A percentile compares a stretch with the other conserved stretches of the same genome.
phyloP scores from a whole-genome alignment of 2,797 vertebrate genomes.

The Ibycter americanus region DNA sequence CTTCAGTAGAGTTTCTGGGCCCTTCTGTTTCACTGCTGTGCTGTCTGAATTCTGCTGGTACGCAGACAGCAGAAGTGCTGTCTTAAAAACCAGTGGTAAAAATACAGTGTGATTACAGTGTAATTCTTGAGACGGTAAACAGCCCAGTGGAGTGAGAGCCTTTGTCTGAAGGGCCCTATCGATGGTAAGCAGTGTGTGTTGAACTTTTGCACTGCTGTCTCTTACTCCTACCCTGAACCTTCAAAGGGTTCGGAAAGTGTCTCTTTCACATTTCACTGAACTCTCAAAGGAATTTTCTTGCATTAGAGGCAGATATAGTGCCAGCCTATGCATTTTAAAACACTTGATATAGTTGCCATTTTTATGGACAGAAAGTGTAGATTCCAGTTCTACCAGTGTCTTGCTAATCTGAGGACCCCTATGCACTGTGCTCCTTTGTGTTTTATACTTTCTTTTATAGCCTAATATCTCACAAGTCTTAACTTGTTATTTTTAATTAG shows the following conservation, averaged over 20 bases:
- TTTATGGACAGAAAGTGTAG: background rate
- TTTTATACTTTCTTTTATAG: background rate
- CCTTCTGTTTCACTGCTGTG: background rate
- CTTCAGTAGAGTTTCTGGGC: background rate
- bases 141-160: background rate
- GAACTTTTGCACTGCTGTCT: background rate
- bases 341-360: background rate
- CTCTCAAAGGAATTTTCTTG: background rate
- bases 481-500: background rate
- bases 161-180: background rate
- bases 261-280: constrained; percentile 3
- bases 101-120: background rate
- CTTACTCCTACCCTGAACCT: background rate
- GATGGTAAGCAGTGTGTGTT: background rate
- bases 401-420: background rate
- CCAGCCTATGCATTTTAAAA: background rate
- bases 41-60: background rate
- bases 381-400: background rate
- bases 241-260: background rate
- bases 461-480: background rate
- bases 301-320: background rate
- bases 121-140: background rate
- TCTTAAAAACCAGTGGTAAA: background rate
- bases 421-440: background rate
- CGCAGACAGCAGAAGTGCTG: background rate